Conservation (phyloP, 1,140 invertebrate genomes). For the Cotesia typhae region DNA sequence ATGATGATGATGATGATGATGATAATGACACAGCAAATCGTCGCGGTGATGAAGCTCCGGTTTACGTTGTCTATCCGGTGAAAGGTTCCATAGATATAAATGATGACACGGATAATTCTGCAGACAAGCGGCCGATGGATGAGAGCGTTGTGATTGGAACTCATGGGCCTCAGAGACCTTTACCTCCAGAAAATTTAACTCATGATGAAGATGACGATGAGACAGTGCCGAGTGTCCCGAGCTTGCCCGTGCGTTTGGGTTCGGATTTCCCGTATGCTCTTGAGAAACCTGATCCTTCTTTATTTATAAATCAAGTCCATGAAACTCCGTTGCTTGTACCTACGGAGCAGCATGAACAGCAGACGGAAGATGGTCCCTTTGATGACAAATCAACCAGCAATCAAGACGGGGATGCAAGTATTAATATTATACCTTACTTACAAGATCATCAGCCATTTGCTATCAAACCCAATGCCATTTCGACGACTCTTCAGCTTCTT, state of each 20-base stretch:
- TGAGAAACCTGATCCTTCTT: slow-evolving; percentile 65
- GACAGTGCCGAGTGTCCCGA: slow-evolving; percentile 37
- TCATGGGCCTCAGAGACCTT: slow-evolving; percentile 66
- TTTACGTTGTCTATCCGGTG: slow-evolving; percentile 74
- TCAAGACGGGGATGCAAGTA: slow-evolving; percentile 43
- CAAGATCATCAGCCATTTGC: slow-evolving; percentile 66
- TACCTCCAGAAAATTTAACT: slow-evolving; percentile 66
- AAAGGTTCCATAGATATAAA: slow-evolving; percentile 50
- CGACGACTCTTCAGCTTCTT: slow-evolving; percentile 56
- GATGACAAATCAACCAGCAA: slow-evolving; percentile 9
- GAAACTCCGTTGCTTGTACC: slow-evolving; percentile 60
- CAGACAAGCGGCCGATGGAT: slow-evolving; percentile 60
- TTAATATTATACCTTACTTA: slow-evolving; percentile 66
- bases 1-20: background rate
- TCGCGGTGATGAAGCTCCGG: slow-evolving; percentile 60
- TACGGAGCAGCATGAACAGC: slow-evolving; percentile 47
- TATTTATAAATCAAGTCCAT: slow-evolving; percentile 46
- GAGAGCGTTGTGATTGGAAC: slow-evolving; percentile 69
- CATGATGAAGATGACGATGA: slow-evolving; percentile 47
- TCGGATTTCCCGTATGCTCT: slow-evolving; percentile 71
- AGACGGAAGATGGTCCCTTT: slow-evolving; percentile 27
- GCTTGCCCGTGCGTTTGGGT: slow-evolving; percentile 55
- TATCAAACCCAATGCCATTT: slow-evolving; percentile 59
- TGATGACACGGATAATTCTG: slow-evolving; percentile 54
- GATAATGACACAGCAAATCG: background rate